phyloP scores from a whole-genome alignment of 2,888 invertebrate genomes.

The Allolobophora icterica region DNA sequence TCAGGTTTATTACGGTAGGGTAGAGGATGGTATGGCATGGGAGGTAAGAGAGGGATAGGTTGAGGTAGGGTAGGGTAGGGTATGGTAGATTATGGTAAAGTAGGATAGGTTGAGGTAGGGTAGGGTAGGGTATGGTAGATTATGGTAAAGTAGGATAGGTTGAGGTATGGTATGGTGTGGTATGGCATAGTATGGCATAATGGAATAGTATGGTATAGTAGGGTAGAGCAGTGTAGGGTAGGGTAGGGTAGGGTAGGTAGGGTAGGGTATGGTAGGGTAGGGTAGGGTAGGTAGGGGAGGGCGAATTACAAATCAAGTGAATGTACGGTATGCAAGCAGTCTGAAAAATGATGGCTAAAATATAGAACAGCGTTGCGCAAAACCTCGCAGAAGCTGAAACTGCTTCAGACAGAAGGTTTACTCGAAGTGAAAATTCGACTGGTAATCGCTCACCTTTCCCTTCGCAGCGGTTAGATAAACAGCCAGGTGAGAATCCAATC shows the following conservation, averaged over 20 bases:
- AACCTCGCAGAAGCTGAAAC: neutral
- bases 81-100: neutral
- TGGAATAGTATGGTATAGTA: too few species aligned
- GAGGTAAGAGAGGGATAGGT: too few species aligned
- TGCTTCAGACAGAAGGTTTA: neutral
- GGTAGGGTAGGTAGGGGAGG: neutral
- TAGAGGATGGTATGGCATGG: too few species aligned
- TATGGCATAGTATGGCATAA: too few species aligned
- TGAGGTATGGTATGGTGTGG: too few species aligned
- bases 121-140: too few species aligned
- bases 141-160: too few species aligned
- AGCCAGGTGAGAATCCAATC: neutral
- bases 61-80: neutral
- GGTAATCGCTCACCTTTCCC: neutral
- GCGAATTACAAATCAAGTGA: neutral
- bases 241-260: neutral
- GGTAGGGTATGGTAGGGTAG: neutral
- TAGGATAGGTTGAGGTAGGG: too few species aligned
- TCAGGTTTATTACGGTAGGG: neutral
- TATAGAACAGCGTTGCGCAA: neutral
- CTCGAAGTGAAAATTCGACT: neutral
- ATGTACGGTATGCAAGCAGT: neutral
- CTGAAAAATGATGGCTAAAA: neutral
- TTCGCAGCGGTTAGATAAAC: neutral
- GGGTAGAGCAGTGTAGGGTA: neutral